Evolutionary conservation across 2,797 vertebrate genomes (phyloP).

Genomic region (Muraenolepis orangiensis): DNA sequence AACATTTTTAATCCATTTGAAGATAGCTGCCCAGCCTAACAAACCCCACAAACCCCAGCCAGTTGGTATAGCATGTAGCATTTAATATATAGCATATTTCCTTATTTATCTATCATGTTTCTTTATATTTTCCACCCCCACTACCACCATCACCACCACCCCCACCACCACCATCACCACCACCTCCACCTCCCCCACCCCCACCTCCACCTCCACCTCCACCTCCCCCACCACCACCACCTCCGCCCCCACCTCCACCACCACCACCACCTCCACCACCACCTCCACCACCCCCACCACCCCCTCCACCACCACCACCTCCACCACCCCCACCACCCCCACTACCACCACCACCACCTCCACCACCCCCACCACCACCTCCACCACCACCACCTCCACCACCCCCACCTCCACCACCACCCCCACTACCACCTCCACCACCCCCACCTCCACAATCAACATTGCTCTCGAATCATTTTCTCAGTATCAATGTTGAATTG

Average conservation of each 20-base stretch:
- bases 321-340: background rate
- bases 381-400: conserved; percentile 12
- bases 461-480: background rate
- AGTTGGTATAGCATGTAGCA: background rate
- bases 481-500: conserved; percentile 8
- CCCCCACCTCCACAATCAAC: background rate
- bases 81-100: background rate
- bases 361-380: conserved; percentile 1
- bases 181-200: too few species aligned
- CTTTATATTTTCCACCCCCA: too few species aligned
- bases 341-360: background rate
- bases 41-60: background rate
- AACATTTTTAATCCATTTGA: background rate
- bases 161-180: too few species aligned
- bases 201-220: conserved; percentile 4
- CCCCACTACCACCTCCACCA: conserved; percentile 10
- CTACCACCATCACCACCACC: too few species aligned
- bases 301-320: too few species aligned
- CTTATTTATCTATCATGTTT: background rate
- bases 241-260: too few species aligned
- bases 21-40: background rate
- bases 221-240: background rate
- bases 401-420: background rate
- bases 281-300: too few species aligned
- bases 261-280: too few species aligned